A percentile compares a stretch with the other conserved stretches of the same genome.
Conservation (phyloP, 2,888 invertebrate species). For the Pseudolycoriella hygida region DNA sequence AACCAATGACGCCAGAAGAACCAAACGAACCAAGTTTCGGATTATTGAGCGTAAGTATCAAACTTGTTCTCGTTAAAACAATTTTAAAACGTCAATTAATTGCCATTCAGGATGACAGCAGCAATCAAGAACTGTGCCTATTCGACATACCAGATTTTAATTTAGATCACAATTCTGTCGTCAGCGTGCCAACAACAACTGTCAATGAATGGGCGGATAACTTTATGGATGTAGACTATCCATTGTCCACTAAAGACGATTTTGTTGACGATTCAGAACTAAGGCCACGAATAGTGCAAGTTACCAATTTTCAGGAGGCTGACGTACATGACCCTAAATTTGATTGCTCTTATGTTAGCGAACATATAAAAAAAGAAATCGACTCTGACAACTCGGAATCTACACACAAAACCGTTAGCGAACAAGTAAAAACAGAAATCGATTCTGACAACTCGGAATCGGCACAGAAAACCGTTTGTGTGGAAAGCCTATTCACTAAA, state of each 20-base stretch:
- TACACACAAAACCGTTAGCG: too few species aligned
- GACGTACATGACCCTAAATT: slow-evolving; percentile 14
- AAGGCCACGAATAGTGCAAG: slow-evolving; percentile 24
- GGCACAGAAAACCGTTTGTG: slow-evolving; percentile 12
- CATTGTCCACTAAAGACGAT: slow-evolving; percentile 5
- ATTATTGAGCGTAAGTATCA: slow-evolving; percentile 3
- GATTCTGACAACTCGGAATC: neutral
- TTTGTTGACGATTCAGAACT: slow-evolving; percentile 13
- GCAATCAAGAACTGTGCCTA: too few species aligned
- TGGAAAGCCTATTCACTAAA: slow-evolving; percentile 26
- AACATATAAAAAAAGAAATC: neutral
- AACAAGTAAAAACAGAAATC: too few species aligned
- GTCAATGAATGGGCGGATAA: neutral
- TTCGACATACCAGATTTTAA: too few species aligned
- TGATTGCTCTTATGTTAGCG: neutral
- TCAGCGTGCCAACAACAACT: too few species aligned
- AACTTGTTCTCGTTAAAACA: too few species aligned
- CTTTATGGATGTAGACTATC: neutral
- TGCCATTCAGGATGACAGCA: too few species aligned
- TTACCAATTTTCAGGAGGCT: slow-evolving; percentile 24
- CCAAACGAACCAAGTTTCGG: neutral
- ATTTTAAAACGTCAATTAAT: too few species aligned
- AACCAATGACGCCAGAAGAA: neutral
- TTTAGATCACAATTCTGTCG: too few species aligned
- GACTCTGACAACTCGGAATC: neutral